Conservation (phyloP, 2,888 invertebrate genomes). For the Cristatella mucedo region DNA sequence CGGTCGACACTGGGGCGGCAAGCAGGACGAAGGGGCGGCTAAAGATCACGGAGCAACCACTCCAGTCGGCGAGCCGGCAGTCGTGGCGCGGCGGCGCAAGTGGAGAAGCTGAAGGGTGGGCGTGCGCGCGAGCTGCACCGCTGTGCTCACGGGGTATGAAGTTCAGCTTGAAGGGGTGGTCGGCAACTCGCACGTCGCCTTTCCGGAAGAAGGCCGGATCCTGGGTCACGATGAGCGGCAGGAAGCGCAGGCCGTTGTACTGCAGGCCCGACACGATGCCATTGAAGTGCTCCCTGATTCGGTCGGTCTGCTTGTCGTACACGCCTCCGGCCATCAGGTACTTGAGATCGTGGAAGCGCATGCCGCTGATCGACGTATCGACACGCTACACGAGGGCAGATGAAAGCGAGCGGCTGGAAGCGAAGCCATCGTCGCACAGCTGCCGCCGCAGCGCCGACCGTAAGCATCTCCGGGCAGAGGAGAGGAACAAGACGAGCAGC, state of each 20-base stretch:
- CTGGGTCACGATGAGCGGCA: conserved; percentile 14
- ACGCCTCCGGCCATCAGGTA: not conserved
- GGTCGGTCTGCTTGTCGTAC: not conserved
- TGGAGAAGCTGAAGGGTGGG: too few species aligned
- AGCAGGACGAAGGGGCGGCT: too few species aligned
- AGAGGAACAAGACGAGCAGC: too few species aligned
- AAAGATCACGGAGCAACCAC: not conserved
- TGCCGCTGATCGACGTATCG: too few species aligned
- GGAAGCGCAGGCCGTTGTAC: conserved; percentile 20
- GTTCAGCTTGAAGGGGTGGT: conserved; percentile 16
- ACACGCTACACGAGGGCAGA: too few species aligned
- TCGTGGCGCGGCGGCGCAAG: too few species aligned
- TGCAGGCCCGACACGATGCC: conserved; percentile 34
- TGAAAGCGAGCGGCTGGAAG: too few species aligned
- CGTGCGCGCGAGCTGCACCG: conserved; percentile 1
- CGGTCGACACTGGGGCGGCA: too few species aligned
- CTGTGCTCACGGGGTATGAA: not conserved
- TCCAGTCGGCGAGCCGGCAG: too few species aligned
- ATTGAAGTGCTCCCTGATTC: conserved; percentile 16
- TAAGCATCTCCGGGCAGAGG: too few species aligned
- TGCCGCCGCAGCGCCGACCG: too few species aligned
- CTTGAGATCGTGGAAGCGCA: conserved; percentile 1
- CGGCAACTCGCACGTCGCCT: conserved; percentile 17
- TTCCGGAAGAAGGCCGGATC: conserved; percentile 9
- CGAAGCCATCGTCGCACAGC: too few species aligned